Evolutionary conservation across 1,140 invertebrate genomes (phyloP).

Genomic region (Ips typographus): DNA sequence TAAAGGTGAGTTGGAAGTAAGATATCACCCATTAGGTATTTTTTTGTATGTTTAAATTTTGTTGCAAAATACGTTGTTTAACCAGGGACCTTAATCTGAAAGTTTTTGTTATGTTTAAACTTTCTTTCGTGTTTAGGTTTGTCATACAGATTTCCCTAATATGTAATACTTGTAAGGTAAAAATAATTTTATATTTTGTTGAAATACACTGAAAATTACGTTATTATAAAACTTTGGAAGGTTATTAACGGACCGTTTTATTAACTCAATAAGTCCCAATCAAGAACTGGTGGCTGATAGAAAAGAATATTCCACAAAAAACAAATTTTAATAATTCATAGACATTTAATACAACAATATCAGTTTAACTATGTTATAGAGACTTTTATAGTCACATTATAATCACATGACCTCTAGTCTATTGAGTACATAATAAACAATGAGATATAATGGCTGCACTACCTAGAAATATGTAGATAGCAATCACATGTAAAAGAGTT

Average conservation of each 20-base stretch:
- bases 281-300: no score
- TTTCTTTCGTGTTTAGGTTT: background rate
- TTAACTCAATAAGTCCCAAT: no score
- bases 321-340: no score
- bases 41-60: background rate
- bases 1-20: background rate
- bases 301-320: no score
- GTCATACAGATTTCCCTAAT: background rate
- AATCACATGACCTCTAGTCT: no score
- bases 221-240: constrained; percentile 1
- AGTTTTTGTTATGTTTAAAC: background rate
- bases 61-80: background rate
- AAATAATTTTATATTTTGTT: constrained; percentile 8
- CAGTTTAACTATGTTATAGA: no score
- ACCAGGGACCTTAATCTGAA: background rate
- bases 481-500: background rate
- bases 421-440: no score
- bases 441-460: no score
- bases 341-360: no score
- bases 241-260: background rate
- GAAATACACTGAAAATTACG: background rate
- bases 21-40: background rate
- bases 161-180: background rate
- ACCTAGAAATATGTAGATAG: no score
- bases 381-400: no score